Percentiles rank a stretch among this genome's conserved stretches.
phyloP scores from a whole-genome alignment of 1,140 invertebrate species.

The Callitettix versicolor region DNA sequence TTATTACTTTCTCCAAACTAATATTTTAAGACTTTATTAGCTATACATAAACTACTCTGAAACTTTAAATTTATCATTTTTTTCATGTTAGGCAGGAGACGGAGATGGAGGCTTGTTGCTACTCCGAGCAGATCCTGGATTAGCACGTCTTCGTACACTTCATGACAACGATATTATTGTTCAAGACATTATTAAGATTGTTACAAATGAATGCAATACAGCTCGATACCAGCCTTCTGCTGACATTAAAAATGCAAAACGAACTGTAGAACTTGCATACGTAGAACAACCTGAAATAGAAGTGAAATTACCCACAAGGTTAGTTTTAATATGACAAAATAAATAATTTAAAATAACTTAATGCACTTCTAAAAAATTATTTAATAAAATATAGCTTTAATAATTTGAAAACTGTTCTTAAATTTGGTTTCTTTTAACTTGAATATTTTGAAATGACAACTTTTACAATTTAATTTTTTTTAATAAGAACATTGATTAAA shows the following conservation, averaged over 20 bases:
- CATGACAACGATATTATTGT: constrained; percentile 1
- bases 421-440: too few species aligned
- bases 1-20: not conserved
- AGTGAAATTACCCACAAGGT: not conserved
- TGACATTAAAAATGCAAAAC: not conserved
- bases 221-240: not conserved
- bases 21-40: not conserved
- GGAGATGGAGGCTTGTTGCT: not conserved
- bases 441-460: too few species aligned
- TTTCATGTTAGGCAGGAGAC: not conserved
- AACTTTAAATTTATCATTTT: not conserved
- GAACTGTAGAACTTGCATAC: not conserved
- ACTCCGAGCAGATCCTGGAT: constrained; percentile 9
- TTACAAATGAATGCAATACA: not conserved
- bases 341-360: not conserved
- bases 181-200: constrained; percentile 9
- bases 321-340: not conserved
- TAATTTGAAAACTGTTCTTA: too few species aligned
- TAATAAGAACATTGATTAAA: too few species aligned
- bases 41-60: not conserved
- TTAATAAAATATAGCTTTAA: not conserved
- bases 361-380: not conserved
- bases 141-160: not conserved
- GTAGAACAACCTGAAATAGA: not conserved
- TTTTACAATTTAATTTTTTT: too few species aligned